These are phyloP conservation scores for Spea hammondii DNA, from an alignment of 2,797 vertebrate genomes.

Conservation along the genomic window DNA sequence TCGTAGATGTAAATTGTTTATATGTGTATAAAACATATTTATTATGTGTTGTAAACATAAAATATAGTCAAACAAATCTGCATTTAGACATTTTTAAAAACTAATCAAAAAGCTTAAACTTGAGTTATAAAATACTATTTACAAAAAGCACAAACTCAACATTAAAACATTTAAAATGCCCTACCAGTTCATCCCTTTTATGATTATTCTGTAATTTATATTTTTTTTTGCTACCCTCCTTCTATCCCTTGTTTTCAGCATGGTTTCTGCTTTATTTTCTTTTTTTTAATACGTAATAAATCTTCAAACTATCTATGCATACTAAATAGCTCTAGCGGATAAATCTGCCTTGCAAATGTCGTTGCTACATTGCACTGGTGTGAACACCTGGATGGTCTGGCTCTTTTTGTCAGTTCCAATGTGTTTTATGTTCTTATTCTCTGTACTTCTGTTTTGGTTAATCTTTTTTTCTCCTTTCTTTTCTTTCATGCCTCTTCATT, in stretches of 20 bases:
- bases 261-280: background rate
- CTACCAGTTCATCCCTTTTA: too few relatives aligned
- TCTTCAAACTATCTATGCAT: background rate
- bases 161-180: too few relatives aligned
- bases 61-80: too few relatives aligned
- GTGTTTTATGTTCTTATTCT: background rate
- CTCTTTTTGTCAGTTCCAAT: background rate
- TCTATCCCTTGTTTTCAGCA: background rate
- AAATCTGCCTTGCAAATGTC: background rate
- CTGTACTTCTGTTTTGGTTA: background rate
- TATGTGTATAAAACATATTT: too few relatives aligned
- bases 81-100: too few relatives aligned
- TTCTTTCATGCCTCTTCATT: constrained; percentile 20
- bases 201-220: too few relatives aligned
- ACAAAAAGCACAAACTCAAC: too few relatives aligned
- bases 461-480: constrained; percentile 19
- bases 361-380: background rate
- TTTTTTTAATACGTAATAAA: background rate
- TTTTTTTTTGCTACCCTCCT: too few relatives aligned
- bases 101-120: too few relatives aligned
- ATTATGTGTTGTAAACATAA: too few relatives aligned
- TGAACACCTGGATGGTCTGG: constrained; percentile 1
- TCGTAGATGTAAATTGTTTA: too few relatives aligned
- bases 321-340: background rate
- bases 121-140: too few relatives aligned